A percentile compares a stretch with the other conserved stretches of the same genome.
Evolutionary conservation across 2,113 vertebrate genomes (phyloP).

Genomic region (Myrmecobius fasciatus): DNA sequence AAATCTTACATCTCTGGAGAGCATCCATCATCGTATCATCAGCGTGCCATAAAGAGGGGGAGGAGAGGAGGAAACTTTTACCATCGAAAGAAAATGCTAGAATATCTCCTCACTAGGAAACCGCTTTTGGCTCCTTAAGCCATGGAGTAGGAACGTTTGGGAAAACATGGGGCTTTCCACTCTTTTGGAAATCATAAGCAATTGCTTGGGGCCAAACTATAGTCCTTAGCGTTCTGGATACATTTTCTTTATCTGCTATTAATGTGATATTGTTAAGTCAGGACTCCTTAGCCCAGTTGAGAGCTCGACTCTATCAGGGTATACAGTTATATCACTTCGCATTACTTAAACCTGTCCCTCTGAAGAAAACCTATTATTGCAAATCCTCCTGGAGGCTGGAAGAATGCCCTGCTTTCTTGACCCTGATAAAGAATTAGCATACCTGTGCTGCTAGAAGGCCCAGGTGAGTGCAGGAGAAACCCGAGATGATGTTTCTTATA

Average conservation of each 20-base stretch:
- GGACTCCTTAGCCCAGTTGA: not conserved
- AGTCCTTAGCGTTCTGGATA: not conserved
- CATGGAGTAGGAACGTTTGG: not conserved
- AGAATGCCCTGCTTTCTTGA: not conserved
- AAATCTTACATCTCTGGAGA: not conserved
- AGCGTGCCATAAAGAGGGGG: not conserved
- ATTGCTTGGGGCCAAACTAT: not conserved
- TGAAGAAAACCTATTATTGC: conserved; percentile 17
- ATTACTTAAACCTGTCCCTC: not conserved
- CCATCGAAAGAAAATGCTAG: not conserved
- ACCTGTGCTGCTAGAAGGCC: not conserved
- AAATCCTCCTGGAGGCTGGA: not conserved
- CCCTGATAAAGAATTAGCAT: not conserved
- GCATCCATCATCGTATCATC: not conserved
- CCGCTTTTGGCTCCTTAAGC: not conserved
- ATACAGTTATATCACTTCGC: not conserved
- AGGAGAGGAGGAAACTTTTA: not conserved
- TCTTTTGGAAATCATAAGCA: not conserved
- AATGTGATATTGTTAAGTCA: not conserved
- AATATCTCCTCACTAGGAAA: not conserved
- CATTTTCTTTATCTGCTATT: not conserved
- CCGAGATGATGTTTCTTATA: not conserved
- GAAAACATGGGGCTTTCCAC: not conserved
- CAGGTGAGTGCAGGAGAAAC: not conserved
- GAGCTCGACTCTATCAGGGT: not conserved